Evolutionary conservation across 2,888 invertebrate genomes (phyloP).

Genomic region (Imbricaverruca yamaguchii): DNA sequence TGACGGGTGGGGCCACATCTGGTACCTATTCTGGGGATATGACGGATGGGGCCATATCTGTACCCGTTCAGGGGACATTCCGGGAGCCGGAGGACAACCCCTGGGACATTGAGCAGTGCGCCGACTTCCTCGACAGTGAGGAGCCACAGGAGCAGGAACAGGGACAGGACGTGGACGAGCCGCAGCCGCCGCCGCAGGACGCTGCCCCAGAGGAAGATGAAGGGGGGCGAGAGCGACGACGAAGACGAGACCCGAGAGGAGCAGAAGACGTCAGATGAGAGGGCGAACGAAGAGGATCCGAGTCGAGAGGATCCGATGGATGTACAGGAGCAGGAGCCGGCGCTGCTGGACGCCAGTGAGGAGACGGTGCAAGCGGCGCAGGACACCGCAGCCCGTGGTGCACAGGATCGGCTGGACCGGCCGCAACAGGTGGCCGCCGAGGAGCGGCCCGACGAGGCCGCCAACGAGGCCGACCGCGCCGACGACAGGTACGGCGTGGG

Average conservation of each 20-base stretch:
- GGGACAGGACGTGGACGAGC: constrained; percentile 32
- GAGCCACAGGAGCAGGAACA: constrained; percentile 36
- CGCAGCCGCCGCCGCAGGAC: constrained; percentile 34
- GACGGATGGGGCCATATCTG: too few relatives aligned
- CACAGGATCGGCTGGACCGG: neutral
- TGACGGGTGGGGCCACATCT: too few relatives aligned
- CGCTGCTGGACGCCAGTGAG: constrained; percentile 20
- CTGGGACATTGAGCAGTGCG: too few relatives aligned
- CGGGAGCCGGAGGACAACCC: too few relatives aligned
- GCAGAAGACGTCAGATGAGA: constrained; percentile 46
- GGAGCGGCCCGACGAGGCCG: neutral
- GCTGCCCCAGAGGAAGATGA: constrained; percentile 46
- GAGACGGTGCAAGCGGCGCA: constrained; percentile 34
- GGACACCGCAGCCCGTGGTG: constrained; percentile 26
- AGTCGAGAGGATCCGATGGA: constrained; percentile 37
- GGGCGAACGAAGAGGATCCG: constrained; percentile 42
- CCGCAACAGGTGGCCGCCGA: constrained; percentile 3
- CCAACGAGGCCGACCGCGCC: constrained; percentile 27
- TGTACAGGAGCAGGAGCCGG: constrained; percentile 31
- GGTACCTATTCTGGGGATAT: too few relatives aligned
- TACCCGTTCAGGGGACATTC: too few relatives aligned
- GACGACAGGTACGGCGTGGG: constrained; percentile 41
- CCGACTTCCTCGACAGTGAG: too few relatives aligned
- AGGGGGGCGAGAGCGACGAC: constrained; percentile 39
- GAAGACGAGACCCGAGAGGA: constrained; percentile 36